Conservation (phyloP, 2,888 invertebrate species). For the Anoplius nigerrimus region DNA sequence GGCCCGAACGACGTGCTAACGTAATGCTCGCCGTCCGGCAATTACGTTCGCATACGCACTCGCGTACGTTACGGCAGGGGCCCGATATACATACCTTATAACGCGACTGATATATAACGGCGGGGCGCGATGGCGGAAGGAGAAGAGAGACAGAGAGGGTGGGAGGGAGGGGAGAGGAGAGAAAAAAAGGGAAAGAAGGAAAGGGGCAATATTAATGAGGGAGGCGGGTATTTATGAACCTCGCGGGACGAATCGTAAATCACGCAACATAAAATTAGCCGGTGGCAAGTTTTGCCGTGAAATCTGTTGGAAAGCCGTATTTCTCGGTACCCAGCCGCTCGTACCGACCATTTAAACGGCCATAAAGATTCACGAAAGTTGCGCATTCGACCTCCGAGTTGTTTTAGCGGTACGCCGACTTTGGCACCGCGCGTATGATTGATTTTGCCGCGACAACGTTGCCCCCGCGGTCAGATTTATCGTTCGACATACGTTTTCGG, state of each 20-base stretch:
- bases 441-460: constrained; percentile 23
- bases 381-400: constrained; percentile 10
- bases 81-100: not conserved
- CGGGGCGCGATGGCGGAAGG: too few relatives aligned
- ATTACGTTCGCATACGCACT: not conserved
- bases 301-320: constrained; percentile 11
- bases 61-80: not conserved
- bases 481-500: constrained; percentile 10
- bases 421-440: constrained; percentile 26
- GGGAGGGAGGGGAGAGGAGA: too few relatives aligned
- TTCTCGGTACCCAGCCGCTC: constrained; percentile 15
- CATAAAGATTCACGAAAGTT: constrained; percentile 10
- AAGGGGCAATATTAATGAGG: too few relatives aligned
- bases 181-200: too few relatives aligned
- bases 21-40: too few relatives aligned
- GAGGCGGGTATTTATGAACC: constrained; percentile 6
- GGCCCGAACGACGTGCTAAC: not conserved
- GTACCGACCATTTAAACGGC: constrained; percentile 16
- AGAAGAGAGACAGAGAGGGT: too few relatives aligned
- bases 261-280: constrained; percentile 1
- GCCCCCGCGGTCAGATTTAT: constrained; percentile 27
- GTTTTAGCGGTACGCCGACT: constrained; percentile 23
- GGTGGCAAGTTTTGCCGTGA: constrained; percentile 19
- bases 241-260: not conserved
- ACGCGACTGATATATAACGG: too few relatives aligned